Base-by-base conservation (phyloP, 1,140 invertebrate genomes). In the Chrysopa pallens region DNA sequence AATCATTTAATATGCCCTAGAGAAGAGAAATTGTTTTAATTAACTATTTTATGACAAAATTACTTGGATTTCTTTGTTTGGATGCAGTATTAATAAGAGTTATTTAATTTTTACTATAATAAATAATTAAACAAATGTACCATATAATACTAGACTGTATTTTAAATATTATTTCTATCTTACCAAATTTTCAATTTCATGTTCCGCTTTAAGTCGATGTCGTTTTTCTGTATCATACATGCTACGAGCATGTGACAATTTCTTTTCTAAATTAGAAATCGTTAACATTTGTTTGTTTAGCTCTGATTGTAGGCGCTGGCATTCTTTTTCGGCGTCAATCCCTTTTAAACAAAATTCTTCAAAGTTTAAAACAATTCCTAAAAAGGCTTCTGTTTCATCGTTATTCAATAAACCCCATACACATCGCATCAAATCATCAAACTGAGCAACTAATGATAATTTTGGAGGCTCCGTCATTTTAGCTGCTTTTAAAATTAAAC, bases 171-270 rank as follows among this genome's bases (percentile, higher is more conserved):
- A n/a, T n/a, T n/a, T 11, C 6, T 4, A 11, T 11, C 50, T 49
- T 63, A 77, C 73, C 57, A 80, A 63, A 41, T 61, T 53, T 50
- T 74, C 70, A 36, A 70, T 69, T 31, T 84, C 76, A 6, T 72
- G 61, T 55, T 84, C 74, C 0, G 69, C 70, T 42, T 56, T 56
- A 15, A 66, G 65, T 17, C 80, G 63, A 42, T 71, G 72, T 47
- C 74, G 72, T 48, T 80, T 82, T 52, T 90, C 85, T 36, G 73
- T 68, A 55, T 89, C 84, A 6, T 90, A 63, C 29, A 87, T 63
- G 45, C 75, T 76, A 39, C 84, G 72, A 1, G 80, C 81, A 55
- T 84, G 78, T 45, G 74, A 75, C 36, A 90, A 67, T 55, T 85
- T 83, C 11, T 72, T 74, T 44, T 87, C 80, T 41, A 83, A 67